Conservation (phyloP, 2,888 invertebrate species). For the Ophraella communa region DNA sequence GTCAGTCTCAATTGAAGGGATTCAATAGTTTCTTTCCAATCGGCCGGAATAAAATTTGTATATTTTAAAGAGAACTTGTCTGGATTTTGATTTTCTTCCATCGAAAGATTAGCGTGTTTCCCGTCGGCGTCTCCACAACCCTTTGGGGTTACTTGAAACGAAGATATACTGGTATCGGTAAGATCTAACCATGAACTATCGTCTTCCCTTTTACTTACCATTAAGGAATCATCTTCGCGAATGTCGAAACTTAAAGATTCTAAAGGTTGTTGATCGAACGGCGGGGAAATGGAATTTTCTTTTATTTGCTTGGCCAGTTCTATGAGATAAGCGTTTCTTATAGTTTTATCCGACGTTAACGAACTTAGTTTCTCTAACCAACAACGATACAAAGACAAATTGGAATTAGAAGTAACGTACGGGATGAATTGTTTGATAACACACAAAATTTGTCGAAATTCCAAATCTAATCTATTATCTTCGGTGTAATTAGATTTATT, state of each 20-base stretch:
- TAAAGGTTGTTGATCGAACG: conserved; percentile 43
- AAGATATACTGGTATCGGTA: conserved; percentile 35
- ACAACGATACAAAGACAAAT: conserved; percentile 41
- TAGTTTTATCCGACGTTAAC: conserved; percentile 33
- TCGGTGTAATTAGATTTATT: conserved; percentile 7
- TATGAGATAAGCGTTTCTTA: conserved; percentile 41
- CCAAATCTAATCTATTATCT: conserved; percentile 38
- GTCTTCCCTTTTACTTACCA: conserved; percentile 7
- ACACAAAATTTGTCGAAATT: conserved; percentile 45
- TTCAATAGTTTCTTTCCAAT: conserved; percentile 47
- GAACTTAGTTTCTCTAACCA: conserved; percentile 47
- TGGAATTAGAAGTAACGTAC: conserved; percentile 42
- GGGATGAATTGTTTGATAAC: conserved; percentile 44
- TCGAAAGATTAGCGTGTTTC: not conserved
- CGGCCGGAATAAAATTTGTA: conserved; percentile 40
- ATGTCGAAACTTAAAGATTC: conserved; percentile 31
- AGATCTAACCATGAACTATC: conserved; percentile 45
- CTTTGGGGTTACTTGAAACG: conserved; percentile 5
- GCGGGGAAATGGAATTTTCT: conserved; percentile 38
- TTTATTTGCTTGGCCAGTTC: conserved; percentile 47
- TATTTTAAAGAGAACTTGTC: conserved; percentile 35
- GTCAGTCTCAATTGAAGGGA: conserved; percentile 44
- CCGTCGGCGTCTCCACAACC: not conserved
- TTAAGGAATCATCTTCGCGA: not conserved
- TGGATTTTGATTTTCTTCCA: conserved; percentile 5